Evolutionary conservation across 2,888 invertebrate genomes (phyloP).

Genomic region (Monochamus alternatus): DNA sequence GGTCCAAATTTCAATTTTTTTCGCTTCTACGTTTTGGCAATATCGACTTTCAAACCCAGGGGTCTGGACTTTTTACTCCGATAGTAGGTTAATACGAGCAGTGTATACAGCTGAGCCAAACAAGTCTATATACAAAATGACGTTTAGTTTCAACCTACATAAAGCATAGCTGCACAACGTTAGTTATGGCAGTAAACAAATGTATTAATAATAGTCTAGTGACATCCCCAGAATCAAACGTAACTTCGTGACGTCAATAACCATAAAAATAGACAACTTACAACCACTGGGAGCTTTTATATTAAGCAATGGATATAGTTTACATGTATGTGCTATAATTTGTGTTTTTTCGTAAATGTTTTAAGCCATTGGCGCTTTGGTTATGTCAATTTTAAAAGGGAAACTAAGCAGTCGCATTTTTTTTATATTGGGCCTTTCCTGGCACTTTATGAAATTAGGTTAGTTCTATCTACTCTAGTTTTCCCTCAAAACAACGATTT

Average conservation of each 20-base stretch:
- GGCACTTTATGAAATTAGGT: not conserved
- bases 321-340: not conserved
- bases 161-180: not conserved
- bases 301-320: not conserved
- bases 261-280: conserved; percentile 7
- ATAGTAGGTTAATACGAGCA: not conserved
- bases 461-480: conserved; percentile 9
- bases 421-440: not conserved
- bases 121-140: not conserved
- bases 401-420: too few relatives aligned
- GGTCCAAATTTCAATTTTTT: too few relatives aligned
- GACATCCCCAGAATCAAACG: conserved; percentile 16
- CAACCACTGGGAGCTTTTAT: not conserved
- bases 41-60: too few relatives aligned
- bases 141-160: conserved; percentile 2
- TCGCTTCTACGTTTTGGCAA: too few relatives aligned
- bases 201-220: conserved; percentile 28
- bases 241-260: conserved; percentile 6
- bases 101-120: not conserved
- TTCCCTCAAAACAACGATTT: not conserved
- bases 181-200: conserved; percentile 32
- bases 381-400: too few relatives aligned
- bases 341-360: not conserved
- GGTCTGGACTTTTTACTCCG: too few relatives aligned
- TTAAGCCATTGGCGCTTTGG: too few relatives aligned